These are phyloP conservation scores for Craseonycteris thonglongyai DNA, from an alignment of 2,113 vertebrate genomes.

Conservation along the genomic window DNA sequence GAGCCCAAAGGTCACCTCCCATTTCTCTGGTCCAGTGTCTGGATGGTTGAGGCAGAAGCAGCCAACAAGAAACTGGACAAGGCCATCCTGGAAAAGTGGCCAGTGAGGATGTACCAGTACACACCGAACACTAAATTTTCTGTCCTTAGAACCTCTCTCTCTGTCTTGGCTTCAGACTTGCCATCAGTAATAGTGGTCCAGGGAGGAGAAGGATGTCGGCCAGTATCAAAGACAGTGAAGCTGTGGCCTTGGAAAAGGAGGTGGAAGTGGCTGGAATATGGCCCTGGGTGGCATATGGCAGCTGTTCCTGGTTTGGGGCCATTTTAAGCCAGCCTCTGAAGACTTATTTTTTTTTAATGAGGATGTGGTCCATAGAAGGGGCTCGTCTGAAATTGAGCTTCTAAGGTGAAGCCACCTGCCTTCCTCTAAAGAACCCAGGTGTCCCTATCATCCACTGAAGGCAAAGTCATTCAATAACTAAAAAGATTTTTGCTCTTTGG, in stretches of 20 bases:
- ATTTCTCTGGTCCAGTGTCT: not conserved
- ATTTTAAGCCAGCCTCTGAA: not conserved
- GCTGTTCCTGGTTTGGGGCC: not conserved
- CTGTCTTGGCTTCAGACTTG: not conserved
- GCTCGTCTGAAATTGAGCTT: not conserved
- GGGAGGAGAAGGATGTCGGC: not conserved
- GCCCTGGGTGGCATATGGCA: not conserved
- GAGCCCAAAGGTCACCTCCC: not conserved
- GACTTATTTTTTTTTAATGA: not conserved
- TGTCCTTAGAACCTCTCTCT: not conserved
- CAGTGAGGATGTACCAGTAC: fast-evolving
- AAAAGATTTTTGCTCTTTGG: not conserved
- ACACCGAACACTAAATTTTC: fast-evolving
- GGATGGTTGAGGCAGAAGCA: not conserved
- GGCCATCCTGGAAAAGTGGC: not conserved
- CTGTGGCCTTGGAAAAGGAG: not conserved
- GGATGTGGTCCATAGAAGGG: not conserved
- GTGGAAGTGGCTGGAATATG: not conserved
- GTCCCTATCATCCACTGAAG: not conserved
- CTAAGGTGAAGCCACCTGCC: not conserved
- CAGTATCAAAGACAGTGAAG: not conserved
- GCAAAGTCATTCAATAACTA: not conserved
- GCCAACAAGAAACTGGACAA: not conserved
- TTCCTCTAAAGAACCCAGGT: not conserved
- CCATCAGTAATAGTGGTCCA: no score